Evolutionary conservation across 2,797 vertebrate species (phyloP), one percentile per base, ranked within the genome.

Genomic region (Siniperca scherzeri): DNA sequence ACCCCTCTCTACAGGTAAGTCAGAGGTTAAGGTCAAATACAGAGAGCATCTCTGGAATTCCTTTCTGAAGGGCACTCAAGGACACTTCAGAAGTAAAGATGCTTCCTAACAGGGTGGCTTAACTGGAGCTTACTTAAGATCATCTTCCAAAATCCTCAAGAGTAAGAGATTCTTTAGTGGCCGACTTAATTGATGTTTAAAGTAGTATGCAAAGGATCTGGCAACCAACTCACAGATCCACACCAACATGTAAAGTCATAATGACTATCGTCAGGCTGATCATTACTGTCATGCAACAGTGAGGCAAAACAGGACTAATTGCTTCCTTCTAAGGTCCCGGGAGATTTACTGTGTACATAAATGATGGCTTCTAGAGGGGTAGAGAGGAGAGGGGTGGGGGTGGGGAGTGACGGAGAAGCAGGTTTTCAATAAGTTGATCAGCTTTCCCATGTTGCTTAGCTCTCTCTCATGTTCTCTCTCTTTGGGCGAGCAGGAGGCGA

Each of bases 221-320:
- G 82, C 81, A 86, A 78, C 69, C 71, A 40, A 33, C 53, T 73
- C 75, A 33, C 30, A 42, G 55, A 77, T 17, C 61, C 72, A 22
- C 48, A 70, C 42, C 78, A 61, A 90, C 82, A 87, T 66, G 66
- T 78, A 64, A 77, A 70, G 80, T 81, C 75, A 80, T 92, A 88
- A 91, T 88, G 85, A 88, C 65, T 83, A 79, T 91, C 64, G 70
- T 92, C 88, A 94, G 82, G 71, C 46, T 8, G 40, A 81, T 93
- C 83, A 89, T 91, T 91, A 87, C 84, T 75, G 72, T 79, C 87
- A 87, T 83, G 86, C 78, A 89, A 85, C 77, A 73, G 80, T 60
- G 65, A 57, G 70, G 73, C 60, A 61, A 92, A 92, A 88, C 86
- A 79, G 48, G 71, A 88, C 83, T 92, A 90, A 91, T 88, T 92